A percentile compares a stretch with the other conserved stretches of the same genome.
phyloP scores from a whole-genome alignment of 2,113 vertebrate species.

The Actinemys pallida region DNA sequence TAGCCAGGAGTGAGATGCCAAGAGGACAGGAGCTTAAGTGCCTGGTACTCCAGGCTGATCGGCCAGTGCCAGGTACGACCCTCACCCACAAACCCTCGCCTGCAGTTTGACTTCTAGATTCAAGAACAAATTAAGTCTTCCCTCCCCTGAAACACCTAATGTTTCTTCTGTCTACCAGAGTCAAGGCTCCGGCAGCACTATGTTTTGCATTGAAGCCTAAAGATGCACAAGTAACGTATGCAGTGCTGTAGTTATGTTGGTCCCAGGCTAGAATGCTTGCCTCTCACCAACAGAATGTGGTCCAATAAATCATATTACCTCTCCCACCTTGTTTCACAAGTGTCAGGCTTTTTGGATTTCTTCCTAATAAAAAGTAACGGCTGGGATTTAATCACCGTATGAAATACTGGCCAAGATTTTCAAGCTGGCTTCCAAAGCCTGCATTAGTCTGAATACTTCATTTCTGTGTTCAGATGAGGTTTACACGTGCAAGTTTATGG shows the following conservation, averaged over 20 bases:
- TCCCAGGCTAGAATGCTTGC: too few species aligned
- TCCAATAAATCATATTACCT: too few species aligned
- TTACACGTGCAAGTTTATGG: background rate
- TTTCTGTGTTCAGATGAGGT: background rate
- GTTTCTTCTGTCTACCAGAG: background rate
- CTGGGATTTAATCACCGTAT: background rate
- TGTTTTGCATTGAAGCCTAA: background rate
- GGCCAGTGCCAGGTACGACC: background rate
- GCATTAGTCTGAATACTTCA: background rate
- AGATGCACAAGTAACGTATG: background rate
- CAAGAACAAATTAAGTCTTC: too few species aligned
- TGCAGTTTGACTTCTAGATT: too few species aligned
- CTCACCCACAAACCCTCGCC: background rate
- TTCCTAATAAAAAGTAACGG: background rate
- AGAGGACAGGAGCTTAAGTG: background rate
- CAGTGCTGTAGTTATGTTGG: too few species aligned
- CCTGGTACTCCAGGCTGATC: too few species aligned
- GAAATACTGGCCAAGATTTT: background rate
- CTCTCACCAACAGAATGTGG: too few species aligned
- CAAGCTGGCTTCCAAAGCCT: background rate
- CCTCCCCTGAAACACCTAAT: too few species aligned
- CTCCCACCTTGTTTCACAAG: too few species aligned
- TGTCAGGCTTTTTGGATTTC: background rate
- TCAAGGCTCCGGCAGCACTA: background rate
- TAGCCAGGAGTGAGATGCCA: background rate